Evolutionary conservation across 2,888 invertebrate genomes (phyloP), one percentile per base, ranked within the genome.

Genomic region (Drosophila flavopinicola): DNA sequence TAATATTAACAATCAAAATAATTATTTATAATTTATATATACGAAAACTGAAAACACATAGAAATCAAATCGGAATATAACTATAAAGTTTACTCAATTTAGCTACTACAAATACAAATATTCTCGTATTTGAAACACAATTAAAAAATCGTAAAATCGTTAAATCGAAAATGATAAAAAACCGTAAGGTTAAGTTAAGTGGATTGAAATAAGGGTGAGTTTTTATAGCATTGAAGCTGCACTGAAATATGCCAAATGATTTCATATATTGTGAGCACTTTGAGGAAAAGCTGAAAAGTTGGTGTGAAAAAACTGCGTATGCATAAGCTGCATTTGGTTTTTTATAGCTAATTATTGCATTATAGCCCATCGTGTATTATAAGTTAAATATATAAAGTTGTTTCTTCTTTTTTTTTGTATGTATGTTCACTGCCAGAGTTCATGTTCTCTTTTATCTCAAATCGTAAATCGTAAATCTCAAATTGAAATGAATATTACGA

Each of bases 231-330:
- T 47, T 59, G 33, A 83, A 79, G 78, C 78, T 79, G 78, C 80
- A 77, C 69, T 69, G 57, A 72, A 59, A 54, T 75, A 58, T 60
- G 59, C 48, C 53, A 61, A 71, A 75, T 53, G 51, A 52, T 76
- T 63, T 66, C 39, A 60, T 32, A 56, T 75, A 60, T 66, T 49
- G 74, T 75, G 75, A 74, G 48, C 58, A 71, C 61, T 72, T 73
- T 72, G 58, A 64, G 82, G 37, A 64, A 78, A 80, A 80, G 80
- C 76, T 85, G 82, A 68, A 80, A 80, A 70, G 33, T 20, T 68
- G 35, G 68, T 80, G 85, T 83, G 68, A 51, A 54, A 59, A 58
- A 69, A 66, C 67, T 84, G 80, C 70, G 57, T 61, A 80, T 84
- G 80, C 80, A 84, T 63, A 80, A 84, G 80, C 80, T 84, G 79